Base-by-base conservation (phyloP, 1,140 invertebrate species). In the Latrodectus geometricus region DNA sequence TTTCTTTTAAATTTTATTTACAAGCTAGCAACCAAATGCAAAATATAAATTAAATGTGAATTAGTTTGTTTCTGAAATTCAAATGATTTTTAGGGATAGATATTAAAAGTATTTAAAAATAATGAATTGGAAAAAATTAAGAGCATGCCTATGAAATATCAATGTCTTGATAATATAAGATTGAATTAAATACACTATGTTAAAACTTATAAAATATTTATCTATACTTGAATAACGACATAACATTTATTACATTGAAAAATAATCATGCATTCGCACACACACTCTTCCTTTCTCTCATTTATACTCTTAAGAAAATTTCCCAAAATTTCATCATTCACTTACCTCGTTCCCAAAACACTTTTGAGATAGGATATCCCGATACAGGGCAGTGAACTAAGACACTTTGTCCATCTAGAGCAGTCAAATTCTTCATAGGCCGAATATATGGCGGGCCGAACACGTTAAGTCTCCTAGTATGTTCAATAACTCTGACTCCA, bases 331-430 rank as follows among this genome's bases (percentile, higher is more conserved):
- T 20, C 5, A 35, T 35, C 35, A 35, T 35, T 35, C 8, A 82
- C 87, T 78, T 91, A 96, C 96, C 95, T 93, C 95, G 94, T 91
- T 96, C 96, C 97, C 97, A 98, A 11, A 93, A 94, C 88, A 98
- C 95, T 68, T 94, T 94, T 89, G 95, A 94, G 86, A 98, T 96
- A 8, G 97, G 97, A 92, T 96, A 97, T 54, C 97, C 97, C 68
- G 96, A 96, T n/a, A 97, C 97, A 74, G 96, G 96, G 91, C 97
- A 98, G 91, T 96, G 96, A 89, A 98, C 95, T 88, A 95, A 93
- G 88, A 97, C 93, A 91, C 95, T 94, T 89, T 94, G 94, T 76
- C 96, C 96, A 54, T 97, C 96, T 15, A 97, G 95, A 0, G 96
- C 96, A 9, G 95, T 96, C 52, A 97, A 94, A 92, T 97, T 97